Base-by-base conservation (phyloP, 92 coral and sea anemone genomes). In the Phymanthus crucifer region DNA sequence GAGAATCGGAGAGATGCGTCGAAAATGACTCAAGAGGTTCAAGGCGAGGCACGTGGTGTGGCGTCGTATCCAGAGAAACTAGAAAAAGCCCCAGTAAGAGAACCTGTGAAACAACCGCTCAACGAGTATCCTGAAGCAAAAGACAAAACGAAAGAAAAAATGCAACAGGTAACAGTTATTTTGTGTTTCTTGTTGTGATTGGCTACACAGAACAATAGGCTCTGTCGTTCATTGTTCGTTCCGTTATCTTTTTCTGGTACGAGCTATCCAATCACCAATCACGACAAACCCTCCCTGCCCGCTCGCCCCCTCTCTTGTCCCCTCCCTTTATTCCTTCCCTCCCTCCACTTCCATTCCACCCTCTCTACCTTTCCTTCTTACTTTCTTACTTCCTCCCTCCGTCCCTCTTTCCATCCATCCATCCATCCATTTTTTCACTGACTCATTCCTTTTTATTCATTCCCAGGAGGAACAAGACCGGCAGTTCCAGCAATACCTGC, bases 401-500 rank as follows among this genome's bases (percentile, higher is more conserved):
- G 14, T 57, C 1, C 31, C 6, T 64, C 70, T 23, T 23, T 65
- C 26, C 24, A 12, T 65, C 57, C 43, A 38, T 38, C 18, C 57
- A 50, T 50, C 18, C 0, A 50, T 50, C 4, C 0, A 50, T 50
- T 50, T 50, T 9, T 18, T 50, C 18, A 16, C 18, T 61, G 0
- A 23, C 12, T 72, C 21, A 33, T 1, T 66, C 35, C 24, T 32
- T 32, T 3, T 21, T 36, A 3, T 40, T 40, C 26, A 18, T 1
- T 50, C 16, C 13, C 7, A 74, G 48, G 72, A 77, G 72, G 81
- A 77, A 5, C 81, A 77, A 40, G 68, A 33, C 48, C 81, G 81
- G 32, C 84, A 82, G 52, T 82, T 82, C 52, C 86, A 82, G 37
- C 86, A 82, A 50, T 82, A 82, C 54, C 23, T 82, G 71, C 48